Evolutionary conservation across 2,888 invertebrate species (phyloP), one percentile per base, ranked within the genome.

Genomic region (Pediacus dermestoides): DNA sequence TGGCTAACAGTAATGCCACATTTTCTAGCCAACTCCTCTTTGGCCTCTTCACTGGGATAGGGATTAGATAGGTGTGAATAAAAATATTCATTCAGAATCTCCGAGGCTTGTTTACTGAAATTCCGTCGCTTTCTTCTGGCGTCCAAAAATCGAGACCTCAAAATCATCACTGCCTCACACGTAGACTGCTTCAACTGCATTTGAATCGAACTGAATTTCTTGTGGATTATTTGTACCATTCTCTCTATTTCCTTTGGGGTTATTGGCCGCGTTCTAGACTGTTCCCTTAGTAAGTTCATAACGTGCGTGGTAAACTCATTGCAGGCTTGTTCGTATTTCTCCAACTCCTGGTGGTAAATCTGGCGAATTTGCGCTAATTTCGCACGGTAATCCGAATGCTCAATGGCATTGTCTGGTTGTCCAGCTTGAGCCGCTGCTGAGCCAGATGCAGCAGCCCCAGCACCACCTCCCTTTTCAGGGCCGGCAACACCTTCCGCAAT

Each of bases 261-360:
- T 61, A 99, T 97, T 35, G 97, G 97, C 57, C 97, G 78, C 54
- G 96, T 97, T 62, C 95, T 88, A 64, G 92, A 92, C 75, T 97
- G 95, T 72, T 97, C 94, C 39, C 95, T 76, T 50, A 97, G 77
- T 58, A 97, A 75, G 72, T 97, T 97, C 88, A 96, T 92, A 53
- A 99, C 99, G 74, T 99, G 99, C n/a, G 96, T 97, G 42, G 99
- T 99, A 73, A 99, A 99, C 76, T 99, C 97, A 71, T 93, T 94
- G 76, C 99, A 99, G n/a, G 97, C 97, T 80, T 97, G 96, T 75
- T 99, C 96, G 67, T 99, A 99, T 78, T 99, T 99, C 73, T 96
- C 95, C 64, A 99, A 73, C 73, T 99, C 99, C 73, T 95, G 93
- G 72, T 97, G 96, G 74, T 99, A 99, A 61, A 99, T 97, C 74